Evolutionary conservation across 2,113 vertebrate species (phyloP).

Genomic region (Elachura formosa): DNA sequence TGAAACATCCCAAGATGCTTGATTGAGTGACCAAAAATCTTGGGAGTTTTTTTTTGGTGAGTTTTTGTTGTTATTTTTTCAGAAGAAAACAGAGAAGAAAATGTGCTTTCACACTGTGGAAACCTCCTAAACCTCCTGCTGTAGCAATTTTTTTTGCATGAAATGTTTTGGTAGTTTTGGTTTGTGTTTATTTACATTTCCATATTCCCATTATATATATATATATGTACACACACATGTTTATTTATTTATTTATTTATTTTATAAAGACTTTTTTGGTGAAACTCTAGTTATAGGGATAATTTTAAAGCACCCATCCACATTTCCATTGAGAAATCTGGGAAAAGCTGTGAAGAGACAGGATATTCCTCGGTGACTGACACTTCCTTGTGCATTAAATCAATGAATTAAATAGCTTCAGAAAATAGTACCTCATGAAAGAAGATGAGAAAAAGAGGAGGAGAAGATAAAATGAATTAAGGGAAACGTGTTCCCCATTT

Average conservation of each 20-base stretch:
- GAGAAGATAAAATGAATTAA: not conserved
- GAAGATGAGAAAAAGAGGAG: not conserved
- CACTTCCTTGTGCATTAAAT: not conserved
- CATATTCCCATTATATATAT: too few relatives aligned
- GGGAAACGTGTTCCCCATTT: not conserved
- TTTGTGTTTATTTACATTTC: not conserved
- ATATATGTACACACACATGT: too few relatives aligned
- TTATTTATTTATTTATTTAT: too few relatives aligned
- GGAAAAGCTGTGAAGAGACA: not conserved
- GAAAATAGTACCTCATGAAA: not conserved
- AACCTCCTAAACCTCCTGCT: not conserved
- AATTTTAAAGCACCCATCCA: not conserved
- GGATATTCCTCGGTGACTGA: not conserved
- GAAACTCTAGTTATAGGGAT: not conserved
- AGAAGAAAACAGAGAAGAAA: not conserved
- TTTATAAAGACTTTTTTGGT: not conserved
- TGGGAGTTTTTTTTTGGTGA: rapidly evolving
- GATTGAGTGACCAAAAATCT: not conserved
- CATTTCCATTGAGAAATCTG: not conserved
- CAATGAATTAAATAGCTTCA: not conserved
- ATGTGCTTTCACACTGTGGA: not conserved
- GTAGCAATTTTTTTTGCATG: not conserved
- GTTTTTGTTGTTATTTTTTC: not conserved
- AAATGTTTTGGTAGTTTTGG: not conserved
- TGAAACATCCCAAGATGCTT: not conserved